phyloP scores from a whole-genome alignment of 2,797 vertebrate species.

The Chelmon rostratus region DNA sequence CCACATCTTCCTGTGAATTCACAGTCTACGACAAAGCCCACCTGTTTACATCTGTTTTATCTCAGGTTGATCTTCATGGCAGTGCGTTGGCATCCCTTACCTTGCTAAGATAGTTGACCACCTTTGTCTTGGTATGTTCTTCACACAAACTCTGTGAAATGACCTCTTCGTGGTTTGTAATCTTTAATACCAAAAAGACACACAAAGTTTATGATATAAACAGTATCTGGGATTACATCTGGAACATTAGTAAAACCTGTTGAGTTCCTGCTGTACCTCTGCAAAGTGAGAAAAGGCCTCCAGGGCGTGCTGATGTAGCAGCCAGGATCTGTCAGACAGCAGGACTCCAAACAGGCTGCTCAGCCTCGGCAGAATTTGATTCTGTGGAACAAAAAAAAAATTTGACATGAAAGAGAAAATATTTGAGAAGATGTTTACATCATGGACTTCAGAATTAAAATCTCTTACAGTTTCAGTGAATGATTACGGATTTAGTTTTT shows the following conservation, averaged over 20 bases:
- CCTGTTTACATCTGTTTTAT: background rate
- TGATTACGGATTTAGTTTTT: background rate
- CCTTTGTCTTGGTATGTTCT: slow-evolving; percentile 90
- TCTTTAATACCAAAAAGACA: slow-evolving; percentile 78
- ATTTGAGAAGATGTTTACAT: background rate
- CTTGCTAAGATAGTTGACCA: slow-evolving; percentile 95
- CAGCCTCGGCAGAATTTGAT: slow-evolving; percentile 87
- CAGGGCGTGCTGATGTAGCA: slow-evolving; percentile 90
- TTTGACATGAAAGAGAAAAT: background rate
- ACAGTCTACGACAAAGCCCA: slow-evolving; percentile 65
- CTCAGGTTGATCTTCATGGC: background rate
- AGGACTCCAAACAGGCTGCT: slow-evolving; percentile 87
- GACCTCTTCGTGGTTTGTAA: slow-evolving; percentile 93
- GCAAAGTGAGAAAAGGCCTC: slow-evolving; percentile 95
- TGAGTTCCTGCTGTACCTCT: slow-evolving; percentile 84
- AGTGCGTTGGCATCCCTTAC: slow-evolving; percentile 74
- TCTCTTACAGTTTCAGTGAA: background rate
- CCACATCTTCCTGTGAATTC: slow-evolving; percentile 77
- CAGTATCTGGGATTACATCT: background rate
- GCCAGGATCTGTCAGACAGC: slow-evolving; percentile 87
- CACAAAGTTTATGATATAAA: background rate
- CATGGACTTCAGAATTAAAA: background rate
- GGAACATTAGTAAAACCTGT: background rate
- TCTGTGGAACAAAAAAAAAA: slow-evolving; percentile 78
- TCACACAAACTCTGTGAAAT: slow-evolving; percentile 91